Evolutionary conservation across 1,140 invertebrate genomes (phyloP), one percentile per base, ranked within the genome.

Genomic region (Augochlora pura): DNA sequence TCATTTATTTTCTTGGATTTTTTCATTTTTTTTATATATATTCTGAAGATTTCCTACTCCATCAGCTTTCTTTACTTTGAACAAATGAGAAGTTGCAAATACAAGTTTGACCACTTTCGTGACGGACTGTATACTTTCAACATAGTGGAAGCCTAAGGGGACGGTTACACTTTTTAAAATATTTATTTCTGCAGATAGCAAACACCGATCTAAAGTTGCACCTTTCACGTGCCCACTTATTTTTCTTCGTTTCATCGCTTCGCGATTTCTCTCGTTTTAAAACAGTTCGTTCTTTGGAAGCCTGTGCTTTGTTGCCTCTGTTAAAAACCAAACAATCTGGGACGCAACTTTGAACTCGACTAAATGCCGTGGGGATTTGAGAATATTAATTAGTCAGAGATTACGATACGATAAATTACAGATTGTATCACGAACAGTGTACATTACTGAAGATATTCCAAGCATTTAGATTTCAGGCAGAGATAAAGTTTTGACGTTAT

Each of bases 181-280:
- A 16, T 46, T 32, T 27, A 75, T 67, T 67, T 75, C 57, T 75
- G 27, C 32, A 16, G 16, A 54, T 9, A 14, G n/a, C 23, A 9
- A 39, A 66, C 16, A 65, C 52, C 52, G 18, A 27, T 67, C 9
- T 59, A 42, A 75, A 21, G 32, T 18, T 39, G 12, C 32, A 23
- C 73, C 49, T 75, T 75, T 75, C 73, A 75, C 63, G 18, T 46
- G 4, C 23, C 16, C 27, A 54, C 49, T 69, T 57, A 65, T 57
- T 67, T 49, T 59, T 42, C 12, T 23, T 32, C 23, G 49, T 6
- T 64, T 54, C 62, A 27, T 66, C 46, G 54, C 38, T 38, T 3
- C 39, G 39, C 63, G 63, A 67, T 75, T 75, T 75, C 63, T 75
- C 73, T 59, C 63, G 18, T 18, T 57, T 42, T n/a, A 66, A 39